Conservation (phyloP, 2,113 vertebrate species). For the Ariopsis seemanni region DNA sequence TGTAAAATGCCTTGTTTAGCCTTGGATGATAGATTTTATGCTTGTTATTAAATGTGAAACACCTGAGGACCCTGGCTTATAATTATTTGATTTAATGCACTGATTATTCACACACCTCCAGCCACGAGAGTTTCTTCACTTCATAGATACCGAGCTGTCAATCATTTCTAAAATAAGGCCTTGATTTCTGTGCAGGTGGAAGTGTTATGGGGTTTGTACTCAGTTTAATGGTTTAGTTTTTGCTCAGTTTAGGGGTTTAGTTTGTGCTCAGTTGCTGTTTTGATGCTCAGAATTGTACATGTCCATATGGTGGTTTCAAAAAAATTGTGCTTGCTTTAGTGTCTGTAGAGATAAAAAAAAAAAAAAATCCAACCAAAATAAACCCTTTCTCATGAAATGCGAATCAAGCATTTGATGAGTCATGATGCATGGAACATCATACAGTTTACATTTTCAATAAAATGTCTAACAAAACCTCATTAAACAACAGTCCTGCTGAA, state of each 20-base stretch:
- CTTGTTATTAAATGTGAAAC: constrained; percentile 7
- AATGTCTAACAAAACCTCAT: neutral
- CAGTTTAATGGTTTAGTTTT: neutral
- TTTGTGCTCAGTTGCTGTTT: neutral
- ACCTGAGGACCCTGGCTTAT: neutral
- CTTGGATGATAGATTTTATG: neutral
- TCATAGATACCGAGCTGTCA: neutral
- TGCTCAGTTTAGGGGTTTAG: neutral
- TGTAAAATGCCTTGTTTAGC: neutral
- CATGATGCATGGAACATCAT: neutral
- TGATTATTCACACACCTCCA: neutral
- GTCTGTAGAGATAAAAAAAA: neutral
- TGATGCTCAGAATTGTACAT: neutral
- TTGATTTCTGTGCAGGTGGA: neutral
- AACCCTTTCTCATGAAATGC: neutral
- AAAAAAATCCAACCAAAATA: neutral
- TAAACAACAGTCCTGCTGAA: neutral
- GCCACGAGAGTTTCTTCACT: neutral
- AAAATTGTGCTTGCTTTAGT: no score
- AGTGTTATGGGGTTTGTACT: neutral
- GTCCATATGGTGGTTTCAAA: no score
- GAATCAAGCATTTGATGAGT: neutral
- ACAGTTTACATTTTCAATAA: neutral
- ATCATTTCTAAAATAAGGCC: neutral
- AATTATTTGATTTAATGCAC: neutral